phyloP scores from a whole-genome alignment of 2,113 vertebrate species.

The Sapayoa aenigma region DNA sequence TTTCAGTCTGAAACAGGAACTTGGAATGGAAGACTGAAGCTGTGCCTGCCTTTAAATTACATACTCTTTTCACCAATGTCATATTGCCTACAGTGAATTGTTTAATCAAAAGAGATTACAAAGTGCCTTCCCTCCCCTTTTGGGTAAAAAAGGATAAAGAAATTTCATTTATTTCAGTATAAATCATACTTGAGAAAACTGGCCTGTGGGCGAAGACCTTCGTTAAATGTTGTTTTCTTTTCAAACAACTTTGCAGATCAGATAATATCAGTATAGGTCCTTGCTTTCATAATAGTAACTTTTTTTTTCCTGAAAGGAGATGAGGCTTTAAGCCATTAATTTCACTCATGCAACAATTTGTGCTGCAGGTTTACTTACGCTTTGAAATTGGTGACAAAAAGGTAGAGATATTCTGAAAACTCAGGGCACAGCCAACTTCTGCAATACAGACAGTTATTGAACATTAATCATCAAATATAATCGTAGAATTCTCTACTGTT shows the following conservation, averaged over 20 bases:
- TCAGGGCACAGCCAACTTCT: background rate
- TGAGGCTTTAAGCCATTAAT: background rate
- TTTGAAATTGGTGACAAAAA: background rate
- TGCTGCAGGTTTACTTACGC: background rate
- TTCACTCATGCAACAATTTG: background rate
- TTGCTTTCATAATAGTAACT: background rate
- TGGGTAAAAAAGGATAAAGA: background rate
- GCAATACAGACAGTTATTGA: background rate
- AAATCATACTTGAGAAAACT: background rate
- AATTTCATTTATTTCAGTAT: background rate
- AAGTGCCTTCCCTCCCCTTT: conserved; percentile 2
- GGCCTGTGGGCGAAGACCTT: too few relatives aligned
- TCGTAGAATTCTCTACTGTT: background rate
- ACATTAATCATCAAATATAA: background rate
- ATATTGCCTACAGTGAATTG: background rate
- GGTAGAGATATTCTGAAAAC: background rate
- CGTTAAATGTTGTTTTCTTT: too few relatives aligned
- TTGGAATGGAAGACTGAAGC: conserved; percentile 81
- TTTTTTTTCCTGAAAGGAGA: background rate
- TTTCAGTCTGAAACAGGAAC: conserved; percentile 88
- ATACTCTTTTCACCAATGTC: background rate
- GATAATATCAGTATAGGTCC: background rate
- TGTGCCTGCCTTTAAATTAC: background rate
- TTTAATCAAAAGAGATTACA: conserved; percentile 7
- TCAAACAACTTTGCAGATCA: background rate